Base-by-base conservation (phyloP, 2,113 vertebrate genomes). In the Erythrocebus patas region DNA sequence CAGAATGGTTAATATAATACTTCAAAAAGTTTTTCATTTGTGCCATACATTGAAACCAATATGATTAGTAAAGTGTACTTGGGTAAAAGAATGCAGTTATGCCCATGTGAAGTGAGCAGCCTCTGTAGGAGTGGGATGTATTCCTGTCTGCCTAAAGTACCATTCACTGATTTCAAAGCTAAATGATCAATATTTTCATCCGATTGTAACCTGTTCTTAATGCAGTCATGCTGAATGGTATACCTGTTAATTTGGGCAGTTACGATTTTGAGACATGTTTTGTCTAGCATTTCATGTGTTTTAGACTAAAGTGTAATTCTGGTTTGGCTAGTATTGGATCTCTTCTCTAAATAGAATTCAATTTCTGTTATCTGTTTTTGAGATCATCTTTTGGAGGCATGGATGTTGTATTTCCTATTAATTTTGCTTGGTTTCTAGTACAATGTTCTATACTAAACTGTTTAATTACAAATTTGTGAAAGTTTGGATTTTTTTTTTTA, bases 101-200 rank as follows among this genome's bases (percentile, higher is more conserved):
- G 7, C 8, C 13, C 16, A 8, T 14, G 40, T 84, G 2, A 32
- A 16, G 5, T 48, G 2, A 78, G 61, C 3, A 25, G 10, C 18
- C 8, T 61, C 14, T 10, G 6, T 17, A 20, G 1, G 4, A 11
- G 9, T 22, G 5, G 17, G 2, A 0, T 59, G 0, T 57, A 22
- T 55, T 90, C 27, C 4, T 91, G 5, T 8, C 11, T 70, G 9
- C 0, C 1, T 6, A 14, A 64, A 7, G 20, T 80, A 80, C 23
- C 8, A 18, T 50, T 75, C 9, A 70, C 35, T 13, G 70, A 2
- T 43, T 3, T 35, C 3, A 79, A 94, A 55, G 9, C 20, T 73
- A 83, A 82, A 89, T 8, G 1, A 73, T 83, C 4, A 79, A 16
- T 75, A 40, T 78, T 90, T 88, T 32, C 5, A 20, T 32, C 10